Percentiles rank a stretch among this genome's conserved stretches.
Conservation (phyloP, 2,113 vertebrate species). For the Synodontis membranacea region DNA sequence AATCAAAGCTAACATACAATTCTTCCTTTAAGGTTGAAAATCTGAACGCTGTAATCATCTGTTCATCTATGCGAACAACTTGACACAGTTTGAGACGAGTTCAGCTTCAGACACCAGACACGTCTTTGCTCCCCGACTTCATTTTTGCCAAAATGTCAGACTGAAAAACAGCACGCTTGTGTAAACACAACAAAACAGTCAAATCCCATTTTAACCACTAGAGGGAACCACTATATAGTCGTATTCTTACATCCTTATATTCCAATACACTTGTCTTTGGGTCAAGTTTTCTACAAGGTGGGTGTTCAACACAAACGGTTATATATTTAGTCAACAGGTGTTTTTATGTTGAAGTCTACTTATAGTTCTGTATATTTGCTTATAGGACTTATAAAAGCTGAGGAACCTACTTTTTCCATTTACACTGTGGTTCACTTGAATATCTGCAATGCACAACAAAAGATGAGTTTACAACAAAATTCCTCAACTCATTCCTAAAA, state of each 20-base stretch:
- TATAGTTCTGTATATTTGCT: background rate
- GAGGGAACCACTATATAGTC: background rate
- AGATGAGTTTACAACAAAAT: slow-evolving; percentile 30
- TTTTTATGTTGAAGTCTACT: too few relatives aligned
- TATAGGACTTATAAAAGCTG: background rate
- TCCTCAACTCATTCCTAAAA: background rate
- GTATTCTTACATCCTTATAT: background rate
- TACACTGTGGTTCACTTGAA: slow-evolving; percentile 62
- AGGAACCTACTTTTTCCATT: slow-evolving; percentile 72
- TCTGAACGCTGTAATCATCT: background rate
- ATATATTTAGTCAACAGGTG: background rate
- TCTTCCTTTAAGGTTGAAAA: background rate
- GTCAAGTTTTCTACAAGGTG: background rate
- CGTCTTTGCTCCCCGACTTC: background rate
- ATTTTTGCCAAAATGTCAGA: background rate
- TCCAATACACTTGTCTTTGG: background rate
- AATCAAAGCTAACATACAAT: background rate
- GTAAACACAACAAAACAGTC: background rate
- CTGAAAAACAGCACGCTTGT: background rate
- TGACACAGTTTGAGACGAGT: background rate
- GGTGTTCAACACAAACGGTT: background rate
- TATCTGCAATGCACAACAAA: slow-evolving; percentile 61
- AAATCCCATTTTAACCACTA: slow-evolving; percentile 13
- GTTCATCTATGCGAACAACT: background rate
- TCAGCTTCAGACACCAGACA: background rate